phyloP scores from a whole-genome alignment of 53 echinoderm and acorn worm genomes.

The Stichopus horrens region DNA sequence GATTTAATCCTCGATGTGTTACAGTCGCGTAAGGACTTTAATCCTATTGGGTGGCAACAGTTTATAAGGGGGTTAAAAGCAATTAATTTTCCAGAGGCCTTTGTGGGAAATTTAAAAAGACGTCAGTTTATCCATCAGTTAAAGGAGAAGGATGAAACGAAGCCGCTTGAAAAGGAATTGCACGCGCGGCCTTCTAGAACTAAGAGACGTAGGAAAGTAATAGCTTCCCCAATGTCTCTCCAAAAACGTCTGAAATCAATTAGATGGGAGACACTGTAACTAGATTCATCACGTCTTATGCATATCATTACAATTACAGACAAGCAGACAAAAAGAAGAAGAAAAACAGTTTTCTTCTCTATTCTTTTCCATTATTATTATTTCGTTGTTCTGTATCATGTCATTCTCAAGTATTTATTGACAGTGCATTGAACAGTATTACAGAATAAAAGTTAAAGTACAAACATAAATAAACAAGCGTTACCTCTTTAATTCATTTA shows the following conservation, averaged over 20 bases:
- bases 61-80: slow-evolving; percentile 47
- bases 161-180: too few relatives aligned
- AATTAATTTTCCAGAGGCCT: slow-evolving; percentile 59
- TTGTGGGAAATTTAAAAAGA: slow-evolving; percentile 51
- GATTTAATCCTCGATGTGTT: slow-evolving; percentile 57
- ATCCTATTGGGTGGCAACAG: slow-evolving; percentile 63
- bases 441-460: neutral
- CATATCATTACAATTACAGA: neutral
- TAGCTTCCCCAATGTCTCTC: neutral
- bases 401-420: neutral
- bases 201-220: neutral
- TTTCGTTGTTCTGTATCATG: neutral
- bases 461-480: too few relatives aligned
- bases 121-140: slow-evolving; percentile 47
- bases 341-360: neutral
- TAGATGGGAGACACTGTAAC: slow-evolving; percentile 29
- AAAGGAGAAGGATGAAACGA: slow-evolving; percentile 19
- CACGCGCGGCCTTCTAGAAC: neutral
- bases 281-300: neutral
- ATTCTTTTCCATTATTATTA: too few relatives aligned
- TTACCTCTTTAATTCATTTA: too few relatives aligned
- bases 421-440: too few relatives aligned
- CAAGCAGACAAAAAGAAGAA: neutral
- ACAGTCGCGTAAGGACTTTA: slow-evolving; percentile 44
- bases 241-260: neutral